These are phyloP conservation scores for Chalcis sispes DNA, from an alignment of 2,888 invertebrate genomes.

Conservation along the genomic window DNA sequence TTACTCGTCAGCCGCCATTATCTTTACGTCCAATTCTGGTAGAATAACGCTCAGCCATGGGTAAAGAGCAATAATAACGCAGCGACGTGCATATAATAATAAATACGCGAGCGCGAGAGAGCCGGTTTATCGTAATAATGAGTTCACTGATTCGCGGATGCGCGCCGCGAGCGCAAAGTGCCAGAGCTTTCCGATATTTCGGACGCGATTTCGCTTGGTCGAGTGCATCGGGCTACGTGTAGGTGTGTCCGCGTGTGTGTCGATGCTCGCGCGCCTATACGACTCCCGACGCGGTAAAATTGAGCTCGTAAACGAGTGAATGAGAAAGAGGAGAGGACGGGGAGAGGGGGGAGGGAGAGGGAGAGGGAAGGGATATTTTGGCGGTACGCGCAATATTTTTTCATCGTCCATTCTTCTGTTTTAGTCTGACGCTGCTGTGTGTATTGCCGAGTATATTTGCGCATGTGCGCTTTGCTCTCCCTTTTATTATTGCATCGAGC, in stretches of 20 bases:
- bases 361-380: too few relatives aligned
- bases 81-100: slow-evolving; percentile 62
- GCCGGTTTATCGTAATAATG: slow-evolving; percentile 70
- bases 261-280: slow-evolving; percentile 18
- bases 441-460: too few relatives aligned
- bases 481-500: slow-evolving; percentile 38
- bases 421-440: too few relatives aligned
- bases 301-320: neutral
- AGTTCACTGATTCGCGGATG: slow-evolving; percentile 67
- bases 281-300: too few relatives aligned
- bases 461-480: neutral
- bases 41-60: slow-evolving; percentile 10
- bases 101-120: slow-evolving; percentile 64
- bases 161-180: slow-evolving; percentile 40
- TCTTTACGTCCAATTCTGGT: slow-evolving; percentile 9
- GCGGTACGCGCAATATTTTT: slow-evolving; percentile 43
- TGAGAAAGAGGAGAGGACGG: too few relatives aligned
- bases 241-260: too few relatives aligned
- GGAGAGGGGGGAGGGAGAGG: too few relatives aligned
- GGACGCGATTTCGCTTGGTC: slow-evolving; percentile 34
- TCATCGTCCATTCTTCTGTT: slow-evolving; percentile 42
- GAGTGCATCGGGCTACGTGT: slow-evolving; percentile 27
- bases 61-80: slow-evolving; percentile 68
- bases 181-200: slow-evolving; percentile 43
- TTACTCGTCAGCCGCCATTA: slow-evolving; percentile 54